Evolutionary conservation across 35 echinoderm and acorn worm genomes (phyloP).

Genomic region (Nesometra sesokonis): DNA sequence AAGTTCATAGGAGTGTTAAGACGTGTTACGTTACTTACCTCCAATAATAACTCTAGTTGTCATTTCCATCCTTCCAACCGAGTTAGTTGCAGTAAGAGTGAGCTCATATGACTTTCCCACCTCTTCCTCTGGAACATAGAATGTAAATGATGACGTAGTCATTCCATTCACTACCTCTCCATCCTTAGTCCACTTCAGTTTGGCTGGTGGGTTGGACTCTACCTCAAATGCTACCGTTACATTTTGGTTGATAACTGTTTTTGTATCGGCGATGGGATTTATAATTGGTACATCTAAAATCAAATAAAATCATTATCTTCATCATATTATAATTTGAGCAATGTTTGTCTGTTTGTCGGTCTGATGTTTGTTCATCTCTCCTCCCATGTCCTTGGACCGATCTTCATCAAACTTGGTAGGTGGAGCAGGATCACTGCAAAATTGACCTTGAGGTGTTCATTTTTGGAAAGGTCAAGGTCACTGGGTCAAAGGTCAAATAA

Average conservation of each 20-base stretch:
- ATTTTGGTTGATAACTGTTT: neutral
- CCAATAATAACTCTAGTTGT: neutral
- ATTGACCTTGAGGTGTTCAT: too few species aligned
- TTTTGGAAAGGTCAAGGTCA: too few species aligned
- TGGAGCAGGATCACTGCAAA: too few species aligned
- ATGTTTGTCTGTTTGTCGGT: too few species aligned
- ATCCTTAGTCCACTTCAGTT: neutral
- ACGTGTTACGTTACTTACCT: too few species aligned
- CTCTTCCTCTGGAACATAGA: neutral
- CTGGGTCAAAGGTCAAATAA: too few species aligned
- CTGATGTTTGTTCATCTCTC: too few species aligned
- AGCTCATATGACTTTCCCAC: neutral
- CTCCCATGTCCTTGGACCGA: too few species aligned
- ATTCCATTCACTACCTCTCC: neutral
- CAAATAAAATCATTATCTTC: too few species aligned
- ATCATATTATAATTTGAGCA: too few species aligned
- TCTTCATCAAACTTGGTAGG: too few species aligned
- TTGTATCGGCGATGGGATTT: neutral
- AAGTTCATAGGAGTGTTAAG: too few species aligned
- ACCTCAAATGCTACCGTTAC: neutral
- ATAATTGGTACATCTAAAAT: neutral
- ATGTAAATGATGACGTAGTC: neutral
- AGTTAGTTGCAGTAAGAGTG: neutral
- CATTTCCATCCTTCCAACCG: neutral
- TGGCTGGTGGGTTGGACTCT: neutral